These are phyloP conservation scores for Stichopus chloronotus DNA, from an alignment of 35 echinoderm and acorn worm genomes.

Conservation along the genomic window DNA sequence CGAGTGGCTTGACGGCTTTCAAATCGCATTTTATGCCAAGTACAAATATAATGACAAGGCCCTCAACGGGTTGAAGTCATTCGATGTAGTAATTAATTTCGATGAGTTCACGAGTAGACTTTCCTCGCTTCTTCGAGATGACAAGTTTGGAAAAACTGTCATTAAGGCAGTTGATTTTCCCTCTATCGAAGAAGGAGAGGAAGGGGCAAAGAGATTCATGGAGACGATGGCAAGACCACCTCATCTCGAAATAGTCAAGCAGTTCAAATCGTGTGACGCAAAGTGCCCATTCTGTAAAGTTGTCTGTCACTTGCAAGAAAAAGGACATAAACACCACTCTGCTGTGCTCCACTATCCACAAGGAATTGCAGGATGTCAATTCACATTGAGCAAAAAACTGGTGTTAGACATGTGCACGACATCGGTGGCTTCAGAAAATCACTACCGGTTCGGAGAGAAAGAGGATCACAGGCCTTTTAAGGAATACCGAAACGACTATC, in stretches of 20 bases:
- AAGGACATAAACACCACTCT: slow-evolving; percentile 17
- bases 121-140: not conserved
- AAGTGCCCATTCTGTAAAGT: slow-evolving; percentile 35
- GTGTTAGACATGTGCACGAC: slow-evolving; percentile 28
- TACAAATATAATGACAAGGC: not conserved
- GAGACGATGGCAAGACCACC: not conserved
- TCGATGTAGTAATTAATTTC: slow-evolving; percentile 5
- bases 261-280: not conserved
- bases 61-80: slow-evolving; percentile 25
- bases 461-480: slow-evolving; percentile 12
- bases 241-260: slow-evolving; percentile 46
- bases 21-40: not conserved
- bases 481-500: slow-evolving; percentile 36
- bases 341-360: slow-evolving; percentile 29
- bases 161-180: not conserved
- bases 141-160: not conserved
- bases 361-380: slow-evolving; percentile 33
- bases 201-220: not conserved
- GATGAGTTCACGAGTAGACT: slow-evolving; percentile 2
- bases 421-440: slow-evolving; percentile 11
- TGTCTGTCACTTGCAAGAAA: slow-evolving; percentile 34
- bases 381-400: slow-evolving; percentile 3
- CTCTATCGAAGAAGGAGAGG: not conserved
- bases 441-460: slow-evolving; percentile 21
- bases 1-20: not conserved